A percentile compares a stretch with the other conserved stretches of the same genome.
Evolutionary conservation across 2,797 vertebrate genomes (phyloP).

Genomic region (Chiroxiphia lanceolata): DNA sequence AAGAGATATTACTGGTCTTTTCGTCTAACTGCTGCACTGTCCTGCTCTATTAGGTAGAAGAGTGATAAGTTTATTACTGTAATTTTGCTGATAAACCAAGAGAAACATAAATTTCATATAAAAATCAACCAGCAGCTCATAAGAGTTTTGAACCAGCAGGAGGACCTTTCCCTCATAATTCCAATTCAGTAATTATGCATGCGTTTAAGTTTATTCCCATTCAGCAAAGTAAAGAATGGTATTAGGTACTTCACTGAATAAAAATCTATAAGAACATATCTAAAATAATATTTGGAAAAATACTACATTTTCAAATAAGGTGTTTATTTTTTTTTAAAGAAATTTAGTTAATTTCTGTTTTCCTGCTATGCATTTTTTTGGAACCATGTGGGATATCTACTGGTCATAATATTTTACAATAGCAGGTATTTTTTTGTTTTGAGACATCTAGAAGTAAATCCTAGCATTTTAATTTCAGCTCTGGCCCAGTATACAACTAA

Average conservation of each 20-base stretch:
- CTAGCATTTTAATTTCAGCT: not conserved
- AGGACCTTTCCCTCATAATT: not conserved
- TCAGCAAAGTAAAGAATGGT: not conserved
- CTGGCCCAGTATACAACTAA: not conserved
- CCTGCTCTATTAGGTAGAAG: not conserved
- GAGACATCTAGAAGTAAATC: not conserved
- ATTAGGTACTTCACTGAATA: not conserved
- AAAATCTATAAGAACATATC: not conserved
- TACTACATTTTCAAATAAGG: not conserved
- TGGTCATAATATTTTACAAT: not conserved
- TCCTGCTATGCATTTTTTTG: not conserved
- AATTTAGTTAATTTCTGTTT: not conserved
- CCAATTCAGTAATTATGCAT: not conserved
- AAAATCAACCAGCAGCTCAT: not conserved
- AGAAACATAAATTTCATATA: not conserved
- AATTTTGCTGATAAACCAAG: not conserved
- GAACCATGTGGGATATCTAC: not conserved
- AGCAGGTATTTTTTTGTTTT: not conserved
- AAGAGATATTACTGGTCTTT: not conserved
- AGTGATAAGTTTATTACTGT: not conserved
- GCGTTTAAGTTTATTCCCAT: not conserved
- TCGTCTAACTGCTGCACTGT: not conserved
- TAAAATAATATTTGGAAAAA: not conserved
- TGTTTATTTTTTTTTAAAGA: not conserved
- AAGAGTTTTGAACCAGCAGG: not conserved